Percentiles rank a stretch among this genome's conserved stretches.
Evolutionary conservation across 2,888 invertebrate genomes (phyloP).

Genomic region (Caenorhabditis wallacei): DNA sequence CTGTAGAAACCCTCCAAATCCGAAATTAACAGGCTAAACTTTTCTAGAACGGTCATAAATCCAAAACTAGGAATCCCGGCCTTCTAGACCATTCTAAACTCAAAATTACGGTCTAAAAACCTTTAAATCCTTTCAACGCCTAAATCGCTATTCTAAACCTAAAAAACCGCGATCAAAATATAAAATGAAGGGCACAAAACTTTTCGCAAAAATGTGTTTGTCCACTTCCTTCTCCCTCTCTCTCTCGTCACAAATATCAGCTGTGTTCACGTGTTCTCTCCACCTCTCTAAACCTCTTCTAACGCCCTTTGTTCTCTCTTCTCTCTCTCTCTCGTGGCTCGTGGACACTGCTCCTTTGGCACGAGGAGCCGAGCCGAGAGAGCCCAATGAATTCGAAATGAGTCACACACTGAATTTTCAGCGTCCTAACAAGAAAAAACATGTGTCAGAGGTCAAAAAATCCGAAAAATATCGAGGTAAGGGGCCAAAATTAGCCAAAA

Average conservation of each 20-base stretch:
- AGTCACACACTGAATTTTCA: slow-evolving; percentile 18
- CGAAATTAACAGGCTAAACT: no score
- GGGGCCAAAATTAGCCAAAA: no score
- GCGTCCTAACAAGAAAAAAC: no score
- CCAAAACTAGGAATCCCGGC: no score
- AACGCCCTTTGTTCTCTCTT: background rate
- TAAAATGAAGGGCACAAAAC: background rate
- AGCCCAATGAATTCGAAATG: slow-evolving; percentile 45
- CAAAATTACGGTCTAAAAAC: no score
- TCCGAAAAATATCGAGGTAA: no score
- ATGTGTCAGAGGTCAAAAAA: no score
- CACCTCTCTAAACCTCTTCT: background rate
- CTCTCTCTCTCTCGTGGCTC: no score
- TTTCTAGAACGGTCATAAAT: no score
- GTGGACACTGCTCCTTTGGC: background rate
- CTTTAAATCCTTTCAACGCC: no score
- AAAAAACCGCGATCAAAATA: background rate
- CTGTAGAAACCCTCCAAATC: no score
- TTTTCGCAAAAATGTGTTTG: slow-evolving; percentile 8
- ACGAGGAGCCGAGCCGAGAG: background rate
- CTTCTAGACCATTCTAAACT: no score
- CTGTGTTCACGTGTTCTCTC: slow-evolving; percentile 32
- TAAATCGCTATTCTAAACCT: background rate
- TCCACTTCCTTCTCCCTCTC: slow-evolving; percentile 11
- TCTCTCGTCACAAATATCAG: slow-evolving; percentile 9